A percentile compares a stretch with the other conserved stretches of the same genome.
These are phyloP conservation scores for Monodelphis domestica DNA, from an alignment of 2,797 vertebrate genomes.

Conservation along the genomic window DNA sequence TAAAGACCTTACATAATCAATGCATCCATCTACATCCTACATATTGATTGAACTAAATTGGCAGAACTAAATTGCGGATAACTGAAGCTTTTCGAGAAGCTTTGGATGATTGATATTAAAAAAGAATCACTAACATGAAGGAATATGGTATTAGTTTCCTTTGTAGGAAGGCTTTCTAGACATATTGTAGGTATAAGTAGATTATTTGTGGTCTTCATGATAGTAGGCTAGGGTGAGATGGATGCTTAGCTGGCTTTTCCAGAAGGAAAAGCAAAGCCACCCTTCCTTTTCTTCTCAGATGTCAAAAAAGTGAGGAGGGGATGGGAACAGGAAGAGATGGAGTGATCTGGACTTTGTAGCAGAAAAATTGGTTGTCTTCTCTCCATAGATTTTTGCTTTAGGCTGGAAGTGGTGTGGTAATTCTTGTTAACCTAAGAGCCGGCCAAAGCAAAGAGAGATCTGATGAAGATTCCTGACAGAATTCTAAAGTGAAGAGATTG, in stretches of 20 bases:
- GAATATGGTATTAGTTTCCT: background rate
- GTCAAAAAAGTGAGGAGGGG: background rate
- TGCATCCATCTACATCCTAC: background rate
- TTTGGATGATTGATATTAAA: conserved; percentile 6
- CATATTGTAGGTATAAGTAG: conserved; percentile 14
- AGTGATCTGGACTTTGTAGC: background rate
- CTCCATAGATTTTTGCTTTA: background rate
- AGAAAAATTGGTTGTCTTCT: background rate
- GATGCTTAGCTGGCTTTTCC: background rate
- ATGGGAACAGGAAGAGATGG: background rate
- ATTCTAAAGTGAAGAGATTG: background rate
- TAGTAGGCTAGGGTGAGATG: background rate
- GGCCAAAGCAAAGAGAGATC: background rate
- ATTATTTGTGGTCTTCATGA: background rate
- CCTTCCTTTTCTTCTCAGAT: background rate
- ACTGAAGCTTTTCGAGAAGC: conserved; percentile 15
- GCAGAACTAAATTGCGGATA: background rate
- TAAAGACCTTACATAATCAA: background rate
- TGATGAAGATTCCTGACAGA: background rate
- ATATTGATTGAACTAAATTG: background rate
- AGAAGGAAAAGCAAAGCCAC: background rate
- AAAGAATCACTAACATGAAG: background rate
- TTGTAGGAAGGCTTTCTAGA: background rate
- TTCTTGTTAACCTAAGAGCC: conserved; percentile 38
- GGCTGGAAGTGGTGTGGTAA: conserved; percentile 25